Percentiles rank a stretch among this genome's conserved stretches.
Conservation (phyloP, 1,140 invertebrate genomes). For the Drosophila kanapiae region DNA sequence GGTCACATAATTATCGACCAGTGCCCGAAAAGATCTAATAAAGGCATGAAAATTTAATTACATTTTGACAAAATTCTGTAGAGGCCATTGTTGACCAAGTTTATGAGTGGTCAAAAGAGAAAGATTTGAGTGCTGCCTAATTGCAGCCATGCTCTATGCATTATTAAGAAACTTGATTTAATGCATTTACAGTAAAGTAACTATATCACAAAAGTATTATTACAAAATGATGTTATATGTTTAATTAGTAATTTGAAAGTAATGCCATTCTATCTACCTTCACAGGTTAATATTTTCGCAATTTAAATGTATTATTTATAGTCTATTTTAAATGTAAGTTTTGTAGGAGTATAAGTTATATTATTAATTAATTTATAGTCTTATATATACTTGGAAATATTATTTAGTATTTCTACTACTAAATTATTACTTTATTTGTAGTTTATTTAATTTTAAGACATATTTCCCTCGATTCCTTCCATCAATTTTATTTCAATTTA, state of each 20-base stretch:
- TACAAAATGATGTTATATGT: too few relatives aligned
- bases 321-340: too few relatives aligned
- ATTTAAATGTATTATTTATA: too few relatives aligned
- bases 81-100: neutral
- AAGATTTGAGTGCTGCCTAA: neutral
- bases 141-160: neutral
- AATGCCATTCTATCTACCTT: too few relatives aligned
- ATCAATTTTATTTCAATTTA: neutral
- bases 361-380: neutral
- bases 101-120: neutral
- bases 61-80: neutral
- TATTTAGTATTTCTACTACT: neutral
- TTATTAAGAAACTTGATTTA: neutral
- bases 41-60: constrained; percentile 35
- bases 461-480: too few relatives aligned
- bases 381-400: neutral
- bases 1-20: constrained; percentile 37
- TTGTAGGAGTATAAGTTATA: too few relatives aligned
- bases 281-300: too few relatives aligned
- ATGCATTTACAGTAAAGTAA: neutral
- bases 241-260: too few relatives aligned
- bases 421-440: neutral
- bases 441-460: too few relatives aligned
- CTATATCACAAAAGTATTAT: too few relatives aligned
- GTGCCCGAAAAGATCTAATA: neutral